Percentiles rank a stretch among this genome's conserved stretches.
Conservation (phyloP, 2,113 vertebrate genomes). For the Apteryx mantelli region DNA sequence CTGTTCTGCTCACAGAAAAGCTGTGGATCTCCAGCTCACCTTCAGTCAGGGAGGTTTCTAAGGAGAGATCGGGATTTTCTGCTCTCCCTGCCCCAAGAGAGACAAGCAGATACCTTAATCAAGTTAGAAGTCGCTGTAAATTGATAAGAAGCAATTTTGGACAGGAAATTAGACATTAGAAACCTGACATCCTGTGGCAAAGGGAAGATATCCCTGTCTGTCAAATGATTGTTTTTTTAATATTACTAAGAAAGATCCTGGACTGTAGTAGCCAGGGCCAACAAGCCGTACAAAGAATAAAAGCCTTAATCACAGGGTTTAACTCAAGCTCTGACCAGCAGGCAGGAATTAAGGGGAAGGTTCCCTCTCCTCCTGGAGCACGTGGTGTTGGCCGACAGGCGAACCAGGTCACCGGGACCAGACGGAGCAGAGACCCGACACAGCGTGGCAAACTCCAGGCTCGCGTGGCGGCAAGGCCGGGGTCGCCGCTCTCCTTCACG, state of each 20-base stretch:
- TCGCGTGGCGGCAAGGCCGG: too few species aligned
- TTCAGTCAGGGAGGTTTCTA: neutral
- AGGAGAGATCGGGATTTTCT: neutral
- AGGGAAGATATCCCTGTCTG: neutral
- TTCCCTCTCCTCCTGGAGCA: conserved; percentile 35
- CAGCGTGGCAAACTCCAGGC: neutral
- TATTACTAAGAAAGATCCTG: neutral
- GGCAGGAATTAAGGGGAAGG: conserved; percentile 34
- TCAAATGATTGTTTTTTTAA: neutral
- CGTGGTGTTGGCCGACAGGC: neutral
- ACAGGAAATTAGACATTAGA: neutral
- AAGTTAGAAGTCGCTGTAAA: neutral
- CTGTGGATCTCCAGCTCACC: neutral
- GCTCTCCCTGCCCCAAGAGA: neutral
- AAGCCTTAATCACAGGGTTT: conserved; percentile 44
- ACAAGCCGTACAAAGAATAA: neutral
- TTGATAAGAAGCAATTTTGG: neutral
- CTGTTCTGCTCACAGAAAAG: neutral
- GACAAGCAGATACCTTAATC: neutral
- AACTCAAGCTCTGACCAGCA: conserved; percentile 44
- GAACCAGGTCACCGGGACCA: neutral
- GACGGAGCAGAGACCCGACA: conserved; percentile 18
- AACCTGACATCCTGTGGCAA: neutral
- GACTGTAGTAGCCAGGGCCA: neutral
- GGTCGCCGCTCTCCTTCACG: fast-evolving